A percentile compares a stretch with the other conserved stretches of the same genome.
Evolutionary conservation across 2,113 vertebrate species (phyloP).

Genomic region (Podocnemis expansa): DNA sequence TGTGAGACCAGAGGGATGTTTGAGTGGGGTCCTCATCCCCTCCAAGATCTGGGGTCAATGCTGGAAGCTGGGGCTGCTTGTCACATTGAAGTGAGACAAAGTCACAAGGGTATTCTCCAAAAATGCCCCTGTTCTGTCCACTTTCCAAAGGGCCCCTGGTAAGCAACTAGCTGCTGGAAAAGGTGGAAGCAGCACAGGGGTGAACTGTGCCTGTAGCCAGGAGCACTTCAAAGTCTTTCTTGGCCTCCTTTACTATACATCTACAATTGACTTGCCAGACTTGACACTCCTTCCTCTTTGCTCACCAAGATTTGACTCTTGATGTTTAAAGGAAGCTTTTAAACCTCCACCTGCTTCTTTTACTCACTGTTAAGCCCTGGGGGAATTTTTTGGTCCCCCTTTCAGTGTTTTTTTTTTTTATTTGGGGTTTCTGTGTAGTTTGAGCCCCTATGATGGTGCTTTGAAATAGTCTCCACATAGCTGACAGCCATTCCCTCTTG

Average conservation of each 20-base stretch:
- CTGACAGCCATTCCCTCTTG: neutral
- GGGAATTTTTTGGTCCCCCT: neutral
- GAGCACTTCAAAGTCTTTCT: neutral
- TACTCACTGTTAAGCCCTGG: neutral
- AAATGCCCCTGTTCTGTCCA: neutral
- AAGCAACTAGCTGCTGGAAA: neutral
- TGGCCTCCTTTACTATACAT: neutral
- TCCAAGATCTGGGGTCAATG: neutral
- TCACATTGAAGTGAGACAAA: neutral
- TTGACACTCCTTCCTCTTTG: neutral
- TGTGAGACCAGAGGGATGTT: neutral
- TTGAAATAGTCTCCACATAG: neutral
- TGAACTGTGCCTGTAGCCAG: neutral
- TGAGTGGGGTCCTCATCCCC: neutral
- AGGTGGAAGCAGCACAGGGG: too few species aligned
- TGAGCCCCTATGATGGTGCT: neutral
- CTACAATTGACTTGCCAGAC: too few species aligned
- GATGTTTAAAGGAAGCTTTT: neutral
- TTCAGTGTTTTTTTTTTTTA: too few species aligned
- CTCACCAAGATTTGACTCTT: neutral
- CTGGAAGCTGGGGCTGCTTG: neutral
- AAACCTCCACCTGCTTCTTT: neutral
- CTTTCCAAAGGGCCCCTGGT: neutral
- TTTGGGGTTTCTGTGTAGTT: neutral
- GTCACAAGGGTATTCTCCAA: neutral